phyloP scores from a whole-genome alignment of 1,140 invertebrate species.

The Drosophila tropicalis region DNA sequence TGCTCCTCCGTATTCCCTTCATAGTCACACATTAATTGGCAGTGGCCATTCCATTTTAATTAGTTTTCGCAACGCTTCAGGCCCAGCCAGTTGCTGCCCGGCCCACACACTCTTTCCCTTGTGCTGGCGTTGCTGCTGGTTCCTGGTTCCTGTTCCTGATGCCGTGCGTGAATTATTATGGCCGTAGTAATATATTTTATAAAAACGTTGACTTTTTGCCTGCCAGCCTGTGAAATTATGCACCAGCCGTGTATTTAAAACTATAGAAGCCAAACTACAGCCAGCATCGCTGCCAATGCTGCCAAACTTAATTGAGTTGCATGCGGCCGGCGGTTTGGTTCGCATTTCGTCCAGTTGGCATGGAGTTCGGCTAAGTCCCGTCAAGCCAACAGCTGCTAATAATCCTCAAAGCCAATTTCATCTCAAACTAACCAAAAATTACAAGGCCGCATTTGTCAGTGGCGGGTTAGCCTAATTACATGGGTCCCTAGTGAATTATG shows the following conservation, averaged over 20 bases:
- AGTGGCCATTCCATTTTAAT: slow-evolving; percentile 77
- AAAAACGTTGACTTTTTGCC: slow-evolving; percentile 50
- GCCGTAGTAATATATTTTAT: slow-evolving; percentile 68
- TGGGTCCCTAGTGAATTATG: background rate
- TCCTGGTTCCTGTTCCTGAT: slow-evolving; percentile 18
- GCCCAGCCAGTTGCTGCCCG: slow-evolving; percentile 51
- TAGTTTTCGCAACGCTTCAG: slow-evolving; percentile 76
- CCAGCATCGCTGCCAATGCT: slow-evolving; percentile 36
- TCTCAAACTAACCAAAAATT: background rate
- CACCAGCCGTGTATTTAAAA: slow-evolving; percentile 48
- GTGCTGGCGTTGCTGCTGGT: background rate
- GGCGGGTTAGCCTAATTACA: slow-evolving; percentile 3
- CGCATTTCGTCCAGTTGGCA: slow-evolving; percentile 16
- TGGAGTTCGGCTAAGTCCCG: slow-evolving; percentile 9
- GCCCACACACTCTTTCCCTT: slow-evolving; percentile 18
- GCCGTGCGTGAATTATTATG: slow-evolving; percentile 72
- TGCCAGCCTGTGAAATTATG: slow-evolving; percentile 58
- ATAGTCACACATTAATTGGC: slow-evolving; percentile 71
- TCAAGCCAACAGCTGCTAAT: slow-evolving; percentile 10
- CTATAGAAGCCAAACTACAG: slow-evolving; percentile 35
- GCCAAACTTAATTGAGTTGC: slow-evolving; percentile 78
- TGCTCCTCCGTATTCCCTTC: slow-evolving; percentile 18
- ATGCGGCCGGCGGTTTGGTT: slow-evolving; percentile 37
- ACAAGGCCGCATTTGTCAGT: slow-evolving; percentile 9
- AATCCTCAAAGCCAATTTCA: background rate